phyloP scores from a whole-genome alignment of 2,797 vertebrate species.

The Chanos chanos region DNA sequence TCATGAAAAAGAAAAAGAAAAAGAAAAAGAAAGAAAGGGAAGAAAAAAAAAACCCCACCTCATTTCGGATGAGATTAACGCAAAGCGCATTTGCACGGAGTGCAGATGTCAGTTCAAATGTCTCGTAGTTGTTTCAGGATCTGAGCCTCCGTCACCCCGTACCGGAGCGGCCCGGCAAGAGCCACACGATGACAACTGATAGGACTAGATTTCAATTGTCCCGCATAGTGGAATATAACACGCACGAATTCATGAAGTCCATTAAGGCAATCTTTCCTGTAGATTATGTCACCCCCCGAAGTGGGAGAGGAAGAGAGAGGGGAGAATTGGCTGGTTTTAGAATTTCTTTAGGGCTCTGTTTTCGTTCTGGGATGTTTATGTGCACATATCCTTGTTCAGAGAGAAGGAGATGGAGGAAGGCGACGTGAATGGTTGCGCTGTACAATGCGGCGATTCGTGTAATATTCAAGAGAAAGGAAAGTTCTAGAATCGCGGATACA shows the following conservation, averaged over 20 bases:
- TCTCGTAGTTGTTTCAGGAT: neutral
- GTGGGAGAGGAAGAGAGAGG: neutral
- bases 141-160: too few species aligned
- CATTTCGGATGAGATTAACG: conserved; percentile 3
- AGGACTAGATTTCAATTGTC: too few species aligned
- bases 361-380: conserved; percentile 28
- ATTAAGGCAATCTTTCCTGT: conserved; percentile 1
- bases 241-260: conserved; percentile 11
- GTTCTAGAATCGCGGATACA: conserved; percentile 32
- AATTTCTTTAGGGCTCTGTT: conserved; percentile 4
- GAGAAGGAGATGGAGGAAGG: too few species aligned
- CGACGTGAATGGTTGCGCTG: conserved; percentile 40
- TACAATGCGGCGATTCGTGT: conserved; percentile 41
- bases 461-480: conserved; percentile 42
- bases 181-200: too few species aligned
- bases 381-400: conserved; percentile 33
- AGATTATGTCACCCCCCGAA: neutral
- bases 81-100: neutral
- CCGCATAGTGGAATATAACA: conserved; percentile 16
- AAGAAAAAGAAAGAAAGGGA: neutral
- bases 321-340: conserved; percentile 27
- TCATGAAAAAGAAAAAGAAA: neutral
- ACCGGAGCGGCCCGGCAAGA: too few species aligned
- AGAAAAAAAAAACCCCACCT: too few species aligned
- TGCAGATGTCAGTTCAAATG: neutral